phyloP scores from a whole-genome alignment of 1,140 invertebrate genomes.

The Plectrocnemia conspersa region DNA sequence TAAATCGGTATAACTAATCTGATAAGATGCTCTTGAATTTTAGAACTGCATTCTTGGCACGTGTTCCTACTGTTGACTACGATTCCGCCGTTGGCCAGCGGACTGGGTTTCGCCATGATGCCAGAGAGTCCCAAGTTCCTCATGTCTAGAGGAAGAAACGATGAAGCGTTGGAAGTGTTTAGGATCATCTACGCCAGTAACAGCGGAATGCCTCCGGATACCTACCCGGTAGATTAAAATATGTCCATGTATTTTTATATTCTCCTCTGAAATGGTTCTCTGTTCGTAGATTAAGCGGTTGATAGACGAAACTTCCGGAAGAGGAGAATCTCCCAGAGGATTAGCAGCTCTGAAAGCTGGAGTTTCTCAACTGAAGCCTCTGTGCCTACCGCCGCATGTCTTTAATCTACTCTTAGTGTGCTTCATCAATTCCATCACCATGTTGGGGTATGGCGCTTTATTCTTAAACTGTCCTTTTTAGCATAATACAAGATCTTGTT shows the following conservation, averaged over 20 bases:
- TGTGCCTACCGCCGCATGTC: constrained; percentile 44
- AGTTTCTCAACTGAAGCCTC: constrained; percentile 45
- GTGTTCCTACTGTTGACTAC: constrained; percentile 64
- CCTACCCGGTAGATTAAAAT: constrained; percentile 57
- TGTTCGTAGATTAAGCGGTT: constrained; percentile 41
- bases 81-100: constrained; percentile 61
- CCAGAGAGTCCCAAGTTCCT: constrained; percentile 81
- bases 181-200: constrained; percentile 57
- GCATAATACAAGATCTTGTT: no score
- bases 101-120: constrained; percentile 59
- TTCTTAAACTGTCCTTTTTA: no score
- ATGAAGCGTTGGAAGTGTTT: constrained; percentile 61
- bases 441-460: constrained; percentile 47
- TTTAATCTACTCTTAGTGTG: constrained; percentile 45
- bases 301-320: constrained; percentile 43
- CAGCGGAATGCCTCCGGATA: constrained; percentile 54
- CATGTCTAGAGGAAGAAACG: constrained; percentile 65
- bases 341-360: constrained; percentile 47
- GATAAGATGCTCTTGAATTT: neutral
- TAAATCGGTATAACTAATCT: neutral
- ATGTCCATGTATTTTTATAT: neutral
- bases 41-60: constrained; percentile 68
- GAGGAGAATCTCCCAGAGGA: constrained; percentile 35
- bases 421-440: constrained; percentile 43
- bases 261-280: constrained; percentile 3